These are phyloP conservation scores for Brachirus orientalis DNA, from an alignment of 2,113 vertebrate genomes.

Conservation along the genomic window DNA sequence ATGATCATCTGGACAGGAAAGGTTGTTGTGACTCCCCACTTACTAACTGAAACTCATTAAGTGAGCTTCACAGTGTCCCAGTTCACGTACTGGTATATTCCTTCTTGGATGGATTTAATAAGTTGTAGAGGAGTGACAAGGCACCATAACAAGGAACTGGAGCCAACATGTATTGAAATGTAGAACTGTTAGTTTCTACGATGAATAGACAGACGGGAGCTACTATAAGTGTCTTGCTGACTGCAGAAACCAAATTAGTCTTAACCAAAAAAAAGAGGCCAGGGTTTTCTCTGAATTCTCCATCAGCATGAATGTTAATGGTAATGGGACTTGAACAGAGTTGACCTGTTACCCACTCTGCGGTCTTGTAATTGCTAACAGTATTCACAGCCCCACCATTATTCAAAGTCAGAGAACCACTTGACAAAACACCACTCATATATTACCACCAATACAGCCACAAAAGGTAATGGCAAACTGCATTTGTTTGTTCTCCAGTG, in stretches of 20 bases:
- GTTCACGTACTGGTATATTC: constrained; percentile 41
- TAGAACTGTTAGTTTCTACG: constrained; percentile 32
- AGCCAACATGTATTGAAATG: constrained; percentile 42
- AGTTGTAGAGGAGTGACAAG: constrained; percentile 36
- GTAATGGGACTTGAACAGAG: constrained; percentile 56
- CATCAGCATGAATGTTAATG: constrained; percentile 71
- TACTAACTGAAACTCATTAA: constrained; percentile 67
- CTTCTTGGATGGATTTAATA: constrained; percentile 52
- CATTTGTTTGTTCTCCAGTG: constrained; percentile 27
- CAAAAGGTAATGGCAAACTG: constrained; percentile 21
- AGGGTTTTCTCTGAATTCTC: constrained; percentile 33
- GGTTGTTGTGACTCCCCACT: constrained; percentile 65
- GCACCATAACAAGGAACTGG: constrained; percentile 36
- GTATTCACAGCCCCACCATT: constrained; percentile 22
- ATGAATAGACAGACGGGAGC: constrained; percentile 26
- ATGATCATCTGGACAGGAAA: constrained; percentile 70
- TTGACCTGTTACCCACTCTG: constrained; percentile 59
- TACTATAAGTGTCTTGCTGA: constrained; percentile 20
- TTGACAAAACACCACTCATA: constrained; percentile 39
- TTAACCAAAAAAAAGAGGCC: constrained; percentile 55
- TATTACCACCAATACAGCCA: constrained; percentile 11
- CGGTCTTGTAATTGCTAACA: too few relatives aligned
- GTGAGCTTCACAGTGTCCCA: constrained; percentile 39
- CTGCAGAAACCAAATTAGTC: constrained; percentile 51
- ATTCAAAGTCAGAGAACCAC: constrained; percentile 50